Base-by-base conservation (phyloP, 1,140 invertebrate genomes). In the Acarapis woodi region DNA sequence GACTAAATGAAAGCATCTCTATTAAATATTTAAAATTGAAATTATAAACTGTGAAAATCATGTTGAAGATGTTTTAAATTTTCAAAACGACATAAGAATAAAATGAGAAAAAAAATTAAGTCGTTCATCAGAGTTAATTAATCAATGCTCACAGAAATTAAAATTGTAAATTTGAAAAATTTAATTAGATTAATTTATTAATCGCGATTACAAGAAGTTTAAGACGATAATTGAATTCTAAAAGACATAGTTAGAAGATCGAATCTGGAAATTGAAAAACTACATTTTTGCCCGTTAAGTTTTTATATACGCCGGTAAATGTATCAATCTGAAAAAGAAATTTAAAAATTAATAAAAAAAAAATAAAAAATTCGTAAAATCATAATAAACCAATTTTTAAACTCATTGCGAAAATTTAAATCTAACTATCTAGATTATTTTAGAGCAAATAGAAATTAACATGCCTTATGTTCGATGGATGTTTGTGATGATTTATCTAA, bases 201-300 rank as follows among this genome's bases (percentile, higher is more conserved):
- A 12, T 19, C 35, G n/a, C 10, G 2, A 3, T 9, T 3, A 32
- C 18, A 36, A 16, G 9, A 2, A n/a, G 5, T 2, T 37, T 29
- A 14, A 28, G 19, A 39, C 18, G 4, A 25, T 40, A 10, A 28
- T 21, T n/a, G n/a, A n/a, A n/a, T n/a, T n/a, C n/a, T n/a, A n/a
- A n/a, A n/a, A n/a, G n/a, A n/a, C n/a, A n/a, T n/a, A n/a, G 6
- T 61, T 59, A 65, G 45, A 64, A 57, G 37, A 64, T 50, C 50
- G 80, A 77, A 65, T 97, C 90, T 41, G 85, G 87, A 62, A 99
- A 99, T 66, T 97, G 87, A 57, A 97, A 97, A 42, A 70, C 80
- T 35, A 97, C 90, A 64, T 96, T 83, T 51, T 93, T 82, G 46
- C 88, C 88, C 45, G 90, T 97, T 43, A 99, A 60, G 58, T 90